A percentile compares a stretch with the other conserved stretches of the same genome.
Conservation (phyloP, 2,113 vertebrate genomes). For the Scomber scombrus region DNA sequence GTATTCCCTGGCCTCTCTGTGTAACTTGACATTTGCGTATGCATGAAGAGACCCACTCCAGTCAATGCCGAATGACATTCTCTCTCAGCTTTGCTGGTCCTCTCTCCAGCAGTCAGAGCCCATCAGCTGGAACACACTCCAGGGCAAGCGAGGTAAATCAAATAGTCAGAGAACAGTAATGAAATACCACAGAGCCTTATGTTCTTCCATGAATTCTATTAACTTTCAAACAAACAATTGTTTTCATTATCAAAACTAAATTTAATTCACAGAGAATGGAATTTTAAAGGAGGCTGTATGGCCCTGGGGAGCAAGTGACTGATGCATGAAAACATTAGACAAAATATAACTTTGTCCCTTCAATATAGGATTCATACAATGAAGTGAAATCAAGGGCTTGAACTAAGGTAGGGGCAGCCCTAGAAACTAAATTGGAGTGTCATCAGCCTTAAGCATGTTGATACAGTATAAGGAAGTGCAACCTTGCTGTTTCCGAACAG, state of each 20-base stretch:
- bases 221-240: constrained; percentile 69
- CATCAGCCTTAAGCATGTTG: constrained; percentile 33
- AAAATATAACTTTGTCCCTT: constrained; percentile 48
- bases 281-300: constrained; percentile 54
- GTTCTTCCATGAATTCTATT: constrained; percentile 72
- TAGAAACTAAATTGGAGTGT: neutral
- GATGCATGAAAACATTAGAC: constrained; percentile 46
- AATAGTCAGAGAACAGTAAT: constrained; percentile 63
- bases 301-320: constrained; percentile 36
- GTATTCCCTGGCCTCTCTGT: constrained; percentile 29
- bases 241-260: constrained; percentile 78
- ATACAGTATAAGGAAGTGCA: constrained; percentile 35
- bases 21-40: constrained; percentile 74
- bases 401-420: too few relatives aligned
- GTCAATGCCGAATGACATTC: constrained; percentile 60
- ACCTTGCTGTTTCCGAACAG: constrained; percentile 15
- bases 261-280: constrained; percentile 60
- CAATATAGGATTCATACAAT: constrained; percentile 37
- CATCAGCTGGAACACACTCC: constrained; percentile 62
- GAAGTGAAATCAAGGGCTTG: constrained; percentile 3
- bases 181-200: constrained; percentile 56
- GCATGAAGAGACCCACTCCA: constrained; percentile 56
- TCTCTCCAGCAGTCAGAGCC: constrained; percentile 21
- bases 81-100: constrained; percentile 14
- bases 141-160: constrained; percentile 56